Conservation (phyloP, 2,797 vertebrate genomes). For the Pipistrellus pygmaeus region DNA sequence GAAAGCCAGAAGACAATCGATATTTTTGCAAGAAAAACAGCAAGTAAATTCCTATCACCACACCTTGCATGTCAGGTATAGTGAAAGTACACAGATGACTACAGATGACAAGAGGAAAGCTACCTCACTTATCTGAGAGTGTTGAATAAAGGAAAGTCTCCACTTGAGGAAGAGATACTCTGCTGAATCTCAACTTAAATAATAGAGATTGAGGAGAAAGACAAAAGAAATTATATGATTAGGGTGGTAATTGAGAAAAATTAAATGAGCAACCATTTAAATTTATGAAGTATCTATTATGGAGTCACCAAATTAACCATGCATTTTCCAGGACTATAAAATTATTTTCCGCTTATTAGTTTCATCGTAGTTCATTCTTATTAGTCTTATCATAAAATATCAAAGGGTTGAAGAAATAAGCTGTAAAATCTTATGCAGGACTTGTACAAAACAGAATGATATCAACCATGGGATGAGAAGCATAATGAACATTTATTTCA, state of each 20-base stretch:
- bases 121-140: not conserved
- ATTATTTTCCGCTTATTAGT: not conserved
- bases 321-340: slow-evolving; percentile 17
- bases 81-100: no score
- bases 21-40: not conserved
- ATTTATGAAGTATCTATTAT: slow-evolving; percentile 53
- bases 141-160: not conserved
- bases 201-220: not conserved
- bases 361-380: slow-evolving; percentile 36
- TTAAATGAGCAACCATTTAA: slow-evolving; percentile 61
- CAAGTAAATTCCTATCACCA: no score
- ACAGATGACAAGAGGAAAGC: not conserved
- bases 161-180: not conserved
- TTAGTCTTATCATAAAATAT: slow-evolving; percentile 20
- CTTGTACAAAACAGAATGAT: slow-evolving; percentile 63
- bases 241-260: not conserved
- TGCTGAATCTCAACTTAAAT: not conserved
- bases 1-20: not conserved
- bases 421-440: not conserved
- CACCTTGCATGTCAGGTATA: no score
- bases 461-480: slow-evolving; percentile 57
- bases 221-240: accelerated
- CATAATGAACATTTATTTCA: slow-evolving; percentile 72
- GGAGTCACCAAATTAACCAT: slow-evolving; percentile 12
- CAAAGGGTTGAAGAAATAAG: not conserved